phyloP scores from a whole-genome alignment of 2,797 vertebrate species.

The Fistularia commersonii region DNA sequence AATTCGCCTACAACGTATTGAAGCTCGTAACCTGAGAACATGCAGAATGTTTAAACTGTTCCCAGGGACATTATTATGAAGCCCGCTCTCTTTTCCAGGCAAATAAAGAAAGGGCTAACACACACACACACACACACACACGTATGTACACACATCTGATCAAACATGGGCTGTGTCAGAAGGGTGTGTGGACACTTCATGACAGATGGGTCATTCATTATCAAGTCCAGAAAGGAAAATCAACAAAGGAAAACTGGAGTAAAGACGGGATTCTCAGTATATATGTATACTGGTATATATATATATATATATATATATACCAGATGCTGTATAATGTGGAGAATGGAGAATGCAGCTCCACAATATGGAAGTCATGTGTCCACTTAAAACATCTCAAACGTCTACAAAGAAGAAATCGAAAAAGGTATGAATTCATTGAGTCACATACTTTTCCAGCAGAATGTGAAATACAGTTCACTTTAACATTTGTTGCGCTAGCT shows the following conservation, averaged over 20 bases:
- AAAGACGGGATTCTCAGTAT: slow-evolving; percentile 2
- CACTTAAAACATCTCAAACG: too few relatives aligned
- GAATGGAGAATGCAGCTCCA: too few relatives aligned
- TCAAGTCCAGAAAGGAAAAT: slow-evolving; percentile 34
- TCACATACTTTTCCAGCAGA: too few relatives aligned
- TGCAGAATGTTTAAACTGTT: slow-evolving; percentile 37
- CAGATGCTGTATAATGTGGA: too few relatives aligned
- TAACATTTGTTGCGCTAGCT: too few relatives aligned
- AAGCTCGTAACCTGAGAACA: slow-evolving; percentile 11
- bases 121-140: slow-evolving; percentile 18
- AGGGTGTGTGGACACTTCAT: slow-evolving; percentile 38
- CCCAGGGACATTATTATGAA: slow-evolving; percentile 18
- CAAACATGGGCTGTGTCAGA: slow-evolving; percentile 63
- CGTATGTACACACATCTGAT: slow-evolving; percentile 64
- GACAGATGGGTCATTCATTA: slow-evolving; percentile 64
- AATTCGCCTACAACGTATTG: too few relatives aligned
- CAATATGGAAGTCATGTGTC: too few relatives aligned
- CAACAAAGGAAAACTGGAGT: slow-evolving; percentile 17
- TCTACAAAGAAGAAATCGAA: too few relatives aligned
- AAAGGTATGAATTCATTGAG: too few relatives aligned
- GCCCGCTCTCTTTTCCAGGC: slow-evolving; percentile 20
- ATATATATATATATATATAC: too few relatives aligned
- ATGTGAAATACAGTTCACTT: too few relatives aligned
- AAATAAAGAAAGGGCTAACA: slow-evolving; percentile 20
- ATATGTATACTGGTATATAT: background rate